A percentile compares a stretch with the other conserved stretches of the same genome.
Evolutionary conservation across 2,888 invertebrate genomes (phyloP).

Genomic region (Dynastes grantii): DNA sequence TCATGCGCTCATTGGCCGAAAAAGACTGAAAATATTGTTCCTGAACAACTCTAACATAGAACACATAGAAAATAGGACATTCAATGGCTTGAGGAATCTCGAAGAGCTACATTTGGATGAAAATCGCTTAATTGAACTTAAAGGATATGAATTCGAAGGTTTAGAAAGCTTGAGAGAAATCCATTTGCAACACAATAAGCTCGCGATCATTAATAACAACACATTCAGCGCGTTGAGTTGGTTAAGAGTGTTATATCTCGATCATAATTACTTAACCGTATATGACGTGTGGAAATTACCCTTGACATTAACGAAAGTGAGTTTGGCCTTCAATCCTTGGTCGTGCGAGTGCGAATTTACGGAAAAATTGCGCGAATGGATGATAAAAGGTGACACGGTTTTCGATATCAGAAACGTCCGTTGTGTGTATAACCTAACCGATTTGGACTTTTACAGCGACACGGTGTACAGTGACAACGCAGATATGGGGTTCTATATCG

Average conservation of each 20-base stretch:
- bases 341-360: slow-evolving; percentile 88
- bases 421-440: slow-evolving; percentile 80
- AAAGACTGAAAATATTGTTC: slow-evolving; percentile 83
- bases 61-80: slow-evolving; percentile 85
- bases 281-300: slow-evolving; percentile 84
- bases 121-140: slow-evolving; percentile 79
- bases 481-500: slow-evolving; percentile 76
- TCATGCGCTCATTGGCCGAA: slow-evolving; percentile 90
- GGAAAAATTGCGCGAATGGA: slow-evolving; percentile 84
- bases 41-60: slow-evolving; percentile 86
- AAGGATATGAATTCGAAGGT: slow-evolving; percentile 87
- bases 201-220: slow-evolving; percentile 79
- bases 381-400: slow-evolving; percentile 78
- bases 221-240: slow-evolving; percentile 81
- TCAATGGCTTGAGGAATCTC: slow-evolving; percentile 86
- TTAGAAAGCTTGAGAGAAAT: slow-evolving; percentile 81
- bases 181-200: slow-evolving; percentile 83
- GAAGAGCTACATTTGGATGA: slow-evolving; percentile 84
- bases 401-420: slow-evolving; percentile 78
- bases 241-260: slow-evolving; percentile 78
- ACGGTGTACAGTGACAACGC: slow-evolving; percentile 74
- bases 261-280: slow-evolving; percentile 81
- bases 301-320: slow-evolving; percentile 77
- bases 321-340: slow-evolving; percentile 84
- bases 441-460: slow-evolving; percentile 75